Evolutionary conservation across 2,797 vertebrate species (phyloP).

Genomic region (Champsocephalus esox): DNA sequence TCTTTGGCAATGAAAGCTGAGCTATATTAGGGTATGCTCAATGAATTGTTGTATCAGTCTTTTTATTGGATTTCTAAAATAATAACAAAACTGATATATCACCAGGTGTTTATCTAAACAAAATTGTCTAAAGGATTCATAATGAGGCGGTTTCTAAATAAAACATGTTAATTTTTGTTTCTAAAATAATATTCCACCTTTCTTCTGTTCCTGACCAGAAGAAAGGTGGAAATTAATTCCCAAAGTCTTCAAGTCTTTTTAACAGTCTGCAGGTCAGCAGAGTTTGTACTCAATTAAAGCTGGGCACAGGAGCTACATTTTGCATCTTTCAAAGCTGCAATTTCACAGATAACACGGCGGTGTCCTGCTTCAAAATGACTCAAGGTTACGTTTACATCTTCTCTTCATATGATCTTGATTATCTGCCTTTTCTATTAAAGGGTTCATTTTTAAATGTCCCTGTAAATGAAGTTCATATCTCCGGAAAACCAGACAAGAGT

Average conservation of each 20-base stretch:
- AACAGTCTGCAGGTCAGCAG: slow-evolving; percentile 66
- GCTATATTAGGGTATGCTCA: background rate
- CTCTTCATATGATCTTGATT: slow-evolving; percentile 19
- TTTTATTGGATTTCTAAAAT: background rate
- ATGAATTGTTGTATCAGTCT: background rate
- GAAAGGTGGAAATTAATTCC: slow-evolving; percentile 44
- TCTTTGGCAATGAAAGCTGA: background rate
- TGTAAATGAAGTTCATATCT: background rate
- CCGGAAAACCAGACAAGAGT: background rate
- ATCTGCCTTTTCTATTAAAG: slow-evolving; percentile 27
- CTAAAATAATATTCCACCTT: background rate
- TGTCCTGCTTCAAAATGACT: slow-evolving; percentile 37
- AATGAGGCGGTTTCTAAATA: background rate
- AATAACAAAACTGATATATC: background rate
- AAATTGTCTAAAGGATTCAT: background rate
- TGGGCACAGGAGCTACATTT: slow-evolving; percentile 56
- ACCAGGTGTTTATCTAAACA: background rate
- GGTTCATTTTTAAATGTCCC: background rate
- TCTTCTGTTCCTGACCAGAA: background rate
- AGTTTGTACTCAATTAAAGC: slow-evolving; percentile 59
- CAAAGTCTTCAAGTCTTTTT: slow-evolving; percentile 45
- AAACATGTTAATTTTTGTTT: background rate
- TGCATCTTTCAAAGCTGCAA: slow-evolving; percentile 52
- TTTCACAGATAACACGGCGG: slow-evolving; percentile 47
- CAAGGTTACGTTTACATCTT: slow-evolving; percentile 10